Conservation (phyloP, 2,888 invertebrate species). For the Idaea biselata region DNA sequence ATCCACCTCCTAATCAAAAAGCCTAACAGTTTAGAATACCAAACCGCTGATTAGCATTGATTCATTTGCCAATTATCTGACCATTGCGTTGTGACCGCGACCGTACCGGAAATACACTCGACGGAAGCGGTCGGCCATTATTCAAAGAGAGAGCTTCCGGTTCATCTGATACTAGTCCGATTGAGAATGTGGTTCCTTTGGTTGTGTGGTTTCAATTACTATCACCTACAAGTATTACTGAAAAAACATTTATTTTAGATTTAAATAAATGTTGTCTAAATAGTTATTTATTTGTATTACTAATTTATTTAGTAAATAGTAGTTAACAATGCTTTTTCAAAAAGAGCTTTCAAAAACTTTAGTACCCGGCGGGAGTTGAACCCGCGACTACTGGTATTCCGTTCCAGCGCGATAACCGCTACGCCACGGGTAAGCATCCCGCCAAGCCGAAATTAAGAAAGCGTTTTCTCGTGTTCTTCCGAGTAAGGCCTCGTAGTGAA, state of each 20-base stretch:
- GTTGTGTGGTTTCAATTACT: neutral
- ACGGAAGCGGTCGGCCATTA: constrained; percentile 73
- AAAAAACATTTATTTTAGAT: neutral
- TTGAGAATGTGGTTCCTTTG: constrained; percentile 19
- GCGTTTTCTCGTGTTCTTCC: no score
- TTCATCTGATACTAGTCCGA: constrained; percentile 54
- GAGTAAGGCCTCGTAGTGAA: no score
- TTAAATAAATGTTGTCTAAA: no score
- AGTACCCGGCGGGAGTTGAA: no score
- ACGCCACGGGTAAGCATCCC: no score
- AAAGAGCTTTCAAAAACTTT: no score
- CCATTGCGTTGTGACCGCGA: constrained; percentile 48
- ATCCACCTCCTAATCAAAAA: constrained; percentile 8
- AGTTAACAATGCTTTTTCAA: no score
- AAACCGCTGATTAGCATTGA: constrained; percentile 62
- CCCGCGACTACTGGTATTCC: no score
- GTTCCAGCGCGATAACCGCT: no score
- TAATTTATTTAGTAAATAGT: no score
- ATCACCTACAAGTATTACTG: neutral
- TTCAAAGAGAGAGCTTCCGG: constrained; percentile 68
- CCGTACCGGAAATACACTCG: constrained; percentile 66
- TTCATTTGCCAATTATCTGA: constrained; percentile 68
- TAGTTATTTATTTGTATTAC: no score
- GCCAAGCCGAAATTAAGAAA: no score
- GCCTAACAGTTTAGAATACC: constrained; percentile 24